phyloP scores from a whole-genome alignment of 2,113 vertebrate species.

The Ammodytes dubius region DNA sequence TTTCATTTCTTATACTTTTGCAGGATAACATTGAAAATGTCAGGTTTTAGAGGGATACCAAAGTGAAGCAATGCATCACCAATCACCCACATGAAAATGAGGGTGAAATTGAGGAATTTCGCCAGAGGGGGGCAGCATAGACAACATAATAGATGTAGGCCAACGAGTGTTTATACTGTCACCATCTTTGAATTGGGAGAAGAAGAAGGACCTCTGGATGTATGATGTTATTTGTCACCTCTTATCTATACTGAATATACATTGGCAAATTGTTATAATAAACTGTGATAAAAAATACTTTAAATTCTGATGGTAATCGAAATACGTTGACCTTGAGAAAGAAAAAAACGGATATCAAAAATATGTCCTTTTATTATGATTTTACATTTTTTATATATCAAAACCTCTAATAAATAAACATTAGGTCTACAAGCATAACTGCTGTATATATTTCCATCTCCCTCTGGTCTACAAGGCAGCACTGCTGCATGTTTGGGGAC shows the following conservation, averaged over 20 bases:
- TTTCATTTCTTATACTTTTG: background rate
- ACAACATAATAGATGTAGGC: conserved; percentile 3
- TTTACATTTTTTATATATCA: conserved; percentile 78
- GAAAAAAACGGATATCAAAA: conserved; percentile 58
- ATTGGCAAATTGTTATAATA: background rate
- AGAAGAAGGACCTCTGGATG: background rate
- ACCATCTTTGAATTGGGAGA: background rate
- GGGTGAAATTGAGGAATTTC: background rate
- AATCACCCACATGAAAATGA: background rate
- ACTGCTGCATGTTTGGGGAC: conserved; percentile 55
- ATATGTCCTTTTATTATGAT: conserved; percentile 70
- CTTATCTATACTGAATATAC: background rate
- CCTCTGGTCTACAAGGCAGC: conserved; percentile 63
- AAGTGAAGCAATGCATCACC: background rate
- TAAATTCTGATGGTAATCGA: background rate
- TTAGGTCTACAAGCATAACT: conserved; percentile 63
- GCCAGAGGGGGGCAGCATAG: conserved; percentile 59
- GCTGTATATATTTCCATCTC: conserved; percentile 36
- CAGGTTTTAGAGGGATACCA: background rate
- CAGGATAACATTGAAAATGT: background rate
- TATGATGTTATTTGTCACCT: background rate
- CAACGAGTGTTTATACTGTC: background rate
- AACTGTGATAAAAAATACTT: background rate
- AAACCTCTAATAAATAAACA: conserved; percentile 73
- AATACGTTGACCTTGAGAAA: background rate